Conservation (phyloP, 2,888 invertebrate genomes). For the Caenorhabditis sp. region DNA sequence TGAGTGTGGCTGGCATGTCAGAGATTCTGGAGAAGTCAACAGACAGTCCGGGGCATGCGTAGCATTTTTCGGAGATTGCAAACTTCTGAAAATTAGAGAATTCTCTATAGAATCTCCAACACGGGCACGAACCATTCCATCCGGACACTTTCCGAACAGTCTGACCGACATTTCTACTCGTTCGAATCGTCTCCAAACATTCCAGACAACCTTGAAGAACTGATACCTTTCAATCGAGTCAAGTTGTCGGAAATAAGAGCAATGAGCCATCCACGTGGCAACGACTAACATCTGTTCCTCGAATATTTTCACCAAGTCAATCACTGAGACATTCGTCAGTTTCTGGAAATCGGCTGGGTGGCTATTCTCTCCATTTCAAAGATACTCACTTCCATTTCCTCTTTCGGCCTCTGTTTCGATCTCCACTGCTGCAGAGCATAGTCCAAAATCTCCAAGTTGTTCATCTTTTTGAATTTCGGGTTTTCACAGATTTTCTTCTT, state of each 20-base stretch:
- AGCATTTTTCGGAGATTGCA: slow-evolving; percentile 31
- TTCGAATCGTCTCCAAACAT: slow-evolving; percentile 63
- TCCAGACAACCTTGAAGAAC: slow-evolving; percentile 66
- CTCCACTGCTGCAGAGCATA: slow-evolving; percentile 30
- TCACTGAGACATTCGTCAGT: slow-evolving; percentile 21
- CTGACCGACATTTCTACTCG: slow-evolving; percentile 59
- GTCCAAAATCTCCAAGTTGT: slow-evolving; percentile 38
- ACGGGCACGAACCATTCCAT: not conserved
- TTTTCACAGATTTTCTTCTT: slow-evolving; percentile 36
- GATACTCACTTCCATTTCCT: slow-evolving; percentile 58
- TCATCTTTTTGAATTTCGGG: slow-evolving; percentile 32
- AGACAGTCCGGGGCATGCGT: slow-evolving; percentile 11
- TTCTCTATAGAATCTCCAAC: no score
- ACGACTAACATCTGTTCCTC: slow-evolving; percentile 59
- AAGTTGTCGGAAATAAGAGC: slow-evolving; percentile 51
- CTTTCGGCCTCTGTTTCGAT: slow-evolving; percentile 25
- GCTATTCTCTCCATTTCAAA: not conserved
- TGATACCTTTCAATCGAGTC: slow-evolving; percentile 45
- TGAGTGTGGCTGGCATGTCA: slow-evolving; percentile 33
- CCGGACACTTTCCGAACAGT: slow-evolving; percentile 39
- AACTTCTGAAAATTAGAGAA: slow-evolving; percentile 36
- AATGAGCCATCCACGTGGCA: slow-evolving; percentile 66
- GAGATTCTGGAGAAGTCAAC: slow-evolving; percentile 63
- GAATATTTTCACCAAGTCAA: slow-evolving; percentile 35
- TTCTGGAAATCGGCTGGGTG: not conserved